Percentiles rank a stretch among this genome's conserved stretches.
Conservation (phyloP, 92 coral and sea anemone genomes). For the Epizoanthus stellaris region DNA sequence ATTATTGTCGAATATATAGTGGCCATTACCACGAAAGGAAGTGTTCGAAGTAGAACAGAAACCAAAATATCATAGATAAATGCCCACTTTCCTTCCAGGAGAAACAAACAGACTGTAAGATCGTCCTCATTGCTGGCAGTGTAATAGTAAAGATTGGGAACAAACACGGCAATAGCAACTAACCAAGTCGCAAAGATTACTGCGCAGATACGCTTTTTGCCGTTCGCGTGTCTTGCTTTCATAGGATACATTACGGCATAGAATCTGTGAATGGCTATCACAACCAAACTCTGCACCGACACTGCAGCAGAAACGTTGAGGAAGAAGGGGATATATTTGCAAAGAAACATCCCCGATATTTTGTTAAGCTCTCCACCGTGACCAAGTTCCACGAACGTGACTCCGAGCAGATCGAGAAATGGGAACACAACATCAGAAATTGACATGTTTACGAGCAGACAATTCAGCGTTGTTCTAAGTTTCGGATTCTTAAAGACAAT, state of each 20-base stretch:
- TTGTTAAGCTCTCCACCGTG: constrained; percentile 15
- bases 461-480: constrained; percentile 25
- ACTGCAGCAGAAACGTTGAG: constrained; percentile 25
- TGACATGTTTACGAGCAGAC: constrained; percentile 26
- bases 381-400: constrained; percentile 2
- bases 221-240: neutral
- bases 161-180: constrained; percentile 23
- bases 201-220: constrained; percentile 2
- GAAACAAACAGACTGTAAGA: constrained; percentile 9
- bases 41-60: constrained; percentile 16
- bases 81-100: neutral
- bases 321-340: constrained; percentile 12
- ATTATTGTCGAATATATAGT: constrained; percentile 12
- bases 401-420: constrained; percentile 6
- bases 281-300: constrained; percentile 24
- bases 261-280: constrained; percentile 29
- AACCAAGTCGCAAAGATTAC: constrained; percentile 14
- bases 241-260: constrained; percentile 31
- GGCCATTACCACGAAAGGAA: constrained; percentile 2
- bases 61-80: constrained; percentile 4
- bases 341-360: constrained; percentile 21
- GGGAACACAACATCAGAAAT: constrained; percentile 18
- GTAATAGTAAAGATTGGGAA: constrained; percentile 5
- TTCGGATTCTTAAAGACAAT: constrained; percentile 16
- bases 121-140: constrained; percentile 23